Evolutionary conservation across 2,113 vertebrate genomes (phyloP).

Genomic region (Morone chrysops): DNA sequence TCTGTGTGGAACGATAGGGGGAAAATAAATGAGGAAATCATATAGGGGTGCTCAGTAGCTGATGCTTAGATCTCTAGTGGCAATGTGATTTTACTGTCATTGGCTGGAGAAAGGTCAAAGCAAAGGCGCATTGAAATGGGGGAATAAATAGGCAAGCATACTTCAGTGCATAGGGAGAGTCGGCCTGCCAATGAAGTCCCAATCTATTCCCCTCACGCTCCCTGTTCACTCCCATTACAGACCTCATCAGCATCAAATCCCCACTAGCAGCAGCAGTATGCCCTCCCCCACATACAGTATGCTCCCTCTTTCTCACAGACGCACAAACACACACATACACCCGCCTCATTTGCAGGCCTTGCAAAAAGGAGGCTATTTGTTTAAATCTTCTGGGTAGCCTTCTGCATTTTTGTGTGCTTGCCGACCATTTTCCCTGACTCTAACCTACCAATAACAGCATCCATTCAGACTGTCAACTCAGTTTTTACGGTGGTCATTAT

Average conservation of each 20-base stretch:
- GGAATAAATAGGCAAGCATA: conserved; percentile 72
- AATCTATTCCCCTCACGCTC: conserved; percentile 80
- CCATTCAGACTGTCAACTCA: conserved; percentile 29
- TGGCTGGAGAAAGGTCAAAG: conserved; percentile 81
- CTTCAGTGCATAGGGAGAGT: conserved; percentile 67
- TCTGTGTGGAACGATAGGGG: conserved; percentile 45
- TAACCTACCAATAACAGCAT: conserved; percentile 19
- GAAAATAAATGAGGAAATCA: conserved; percentile 72
- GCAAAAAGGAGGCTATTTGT: conserved; percentile 61
- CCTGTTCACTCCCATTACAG: conserved; percentile 79
- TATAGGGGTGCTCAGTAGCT: conserved; percentile 56
- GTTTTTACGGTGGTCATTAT: conserved; percentile 32
- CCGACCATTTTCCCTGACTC: conserved; percentile 1
- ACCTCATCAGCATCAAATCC: conserved; percentile 82
- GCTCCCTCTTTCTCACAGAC: conserved; percentile 16
- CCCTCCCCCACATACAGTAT: conserved; percentile 69
- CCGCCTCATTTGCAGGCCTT: conserved; percentile 50
- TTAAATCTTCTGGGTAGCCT: conserved; percentile 49
- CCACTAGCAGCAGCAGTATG: conserved; percentile 65
- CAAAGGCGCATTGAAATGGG: conserved; percentile 72
- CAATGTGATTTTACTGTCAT: conserved; percentile 70
- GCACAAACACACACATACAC: conserved; percentile 37
- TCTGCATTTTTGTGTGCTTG: conserved; percentile 22
- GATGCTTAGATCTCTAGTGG: conserved; percentile 63
- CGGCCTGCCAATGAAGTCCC: conserved; percentile 74